Evolutionary conservation across 2,797 vertebrate genomes (phyloP).

Genomic region (Cynopterus sphinx): DNA sequence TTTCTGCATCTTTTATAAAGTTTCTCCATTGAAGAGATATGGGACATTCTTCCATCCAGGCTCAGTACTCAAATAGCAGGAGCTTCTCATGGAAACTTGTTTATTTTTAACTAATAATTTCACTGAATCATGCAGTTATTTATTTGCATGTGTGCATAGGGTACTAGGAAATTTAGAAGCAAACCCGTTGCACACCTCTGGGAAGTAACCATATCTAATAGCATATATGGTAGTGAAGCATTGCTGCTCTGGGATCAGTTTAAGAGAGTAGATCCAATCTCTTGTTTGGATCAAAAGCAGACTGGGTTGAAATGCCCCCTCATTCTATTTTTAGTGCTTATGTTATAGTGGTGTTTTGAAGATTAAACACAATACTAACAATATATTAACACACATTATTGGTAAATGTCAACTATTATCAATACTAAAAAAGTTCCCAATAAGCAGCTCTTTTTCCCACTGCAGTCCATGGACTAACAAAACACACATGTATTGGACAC

Average conservation of each 20-base stretch:
- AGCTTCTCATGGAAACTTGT: not conserved
- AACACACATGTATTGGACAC: not conserved
- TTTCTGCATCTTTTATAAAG: not conserved
- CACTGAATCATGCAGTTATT: not conserved
- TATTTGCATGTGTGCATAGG: not conserved
- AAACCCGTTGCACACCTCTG: not conserved
- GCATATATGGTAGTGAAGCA: not conserved
- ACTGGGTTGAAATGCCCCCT: not conserved
- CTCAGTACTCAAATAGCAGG: not conserved
- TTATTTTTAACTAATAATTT: not conserved
- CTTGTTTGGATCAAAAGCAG: not conserved
- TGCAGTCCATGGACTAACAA: not conserved
- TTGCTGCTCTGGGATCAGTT: not conserved
- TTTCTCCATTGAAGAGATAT: not conserved
- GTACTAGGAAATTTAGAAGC: not conserved
- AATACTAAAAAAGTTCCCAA: not conserved
- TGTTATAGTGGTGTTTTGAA: not conserved
- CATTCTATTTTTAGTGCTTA: not conserved
- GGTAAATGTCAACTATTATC: not conserved
- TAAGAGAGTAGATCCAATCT: accelerated
- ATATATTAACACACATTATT: not conserved
- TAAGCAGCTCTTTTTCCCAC: not conserved
- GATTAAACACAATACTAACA: not conserved
- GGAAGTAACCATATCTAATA: not conserved
- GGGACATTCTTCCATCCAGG: no score